phyloP scores from a whole-genome alignment of 2,113 vertebrate species.

The Takifugu flavidus region DNA sequence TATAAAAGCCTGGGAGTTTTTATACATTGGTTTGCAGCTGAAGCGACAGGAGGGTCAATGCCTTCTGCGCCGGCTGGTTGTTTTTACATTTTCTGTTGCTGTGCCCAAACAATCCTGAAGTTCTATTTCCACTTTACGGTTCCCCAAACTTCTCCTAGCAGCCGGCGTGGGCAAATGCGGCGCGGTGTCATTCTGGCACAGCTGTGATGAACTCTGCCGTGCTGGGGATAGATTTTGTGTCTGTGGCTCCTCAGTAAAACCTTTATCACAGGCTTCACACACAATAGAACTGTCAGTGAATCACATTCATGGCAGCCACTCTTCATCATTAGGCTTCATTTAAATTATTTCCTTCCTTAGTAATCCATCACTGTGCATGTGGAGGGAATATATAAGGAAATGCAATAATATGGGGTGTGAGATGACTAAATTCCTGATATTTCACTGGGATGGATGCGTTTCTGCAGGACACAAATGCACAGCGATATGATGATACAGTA shows the following conservation, averaged over 20 bases:
- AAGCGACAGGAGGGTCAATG: conserved; percentile 19
- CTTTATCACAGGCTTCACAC: conserved; percentile 1
- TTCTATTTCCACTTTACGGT: conserved; percentile 38
- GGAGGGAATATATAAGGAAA: conserved; percentile 2
- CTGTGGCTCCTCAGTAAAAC: conserved; percentile 15
- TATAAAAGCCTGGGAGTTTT: conserved; percentile 9
- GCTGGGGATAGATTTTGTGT: conserved; percentile 8
- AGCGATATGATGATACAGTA: neutral
- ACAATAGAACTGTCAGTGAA: conserved; percentile 7
- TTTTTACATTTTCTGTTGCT: conserved; percentile 47
- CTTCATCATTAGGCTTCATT: conserved; percentile 8
- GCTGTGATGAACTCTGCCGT: conserved; percentile 13
- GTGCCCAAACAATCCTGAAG: conserved; percentile 30
- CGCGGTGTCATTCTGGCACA: conserved; percentile 36
- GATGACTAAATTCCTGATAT: neutral
- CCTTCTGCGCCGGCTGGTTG: conserved; percentile 37
- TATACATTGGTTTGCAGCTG: conserved; percentile 11
- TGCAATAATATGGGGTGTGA: too few species aligned
- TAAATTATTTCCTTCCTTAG: neutral
- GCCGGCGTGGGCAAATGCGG: conserved; percentile 42
- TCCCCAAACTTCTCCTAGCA: conserved; percentile 38
- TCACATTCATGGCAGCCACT: neutral
- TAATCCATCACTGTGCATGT: neutral
- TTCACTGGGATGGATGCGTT: neutral
- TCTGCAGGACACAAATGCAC: neutral